Conservation (phyloP, 2,797 vertebrate species). For the Moxostoma hubbsi region DNA sequence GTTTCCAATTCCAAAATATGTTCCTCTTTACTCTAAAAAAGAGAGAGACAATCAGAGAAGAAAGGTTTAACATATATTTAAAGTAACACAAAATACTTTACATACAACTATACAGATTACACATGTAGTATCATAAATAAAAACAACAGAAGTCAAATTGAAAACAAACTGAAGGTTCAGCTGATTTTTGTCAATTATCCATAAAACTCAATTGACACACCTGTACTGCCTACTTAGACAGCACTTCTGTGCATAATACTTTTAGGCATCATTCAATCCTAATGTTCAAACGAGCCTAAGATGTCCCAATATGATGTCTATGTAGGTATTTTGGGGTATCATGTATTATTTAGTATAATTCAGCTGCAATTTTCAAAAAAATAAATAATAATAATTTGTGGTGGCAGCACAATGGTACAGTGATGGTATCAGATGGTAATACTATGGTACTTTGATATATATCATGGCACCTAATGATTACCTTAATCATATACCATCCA, state of each 20-base stretch:
- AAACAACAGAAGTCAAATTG: neutral
- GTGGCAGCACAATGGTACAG: no score
- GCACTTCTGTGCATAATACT: neutral
- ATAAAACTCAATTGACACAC: neutral
- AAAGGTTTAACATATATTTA: neutral
- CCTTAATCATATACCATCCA: no score
- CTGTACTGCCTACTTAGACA: neutral
- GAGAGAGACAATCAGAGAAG: neutral
- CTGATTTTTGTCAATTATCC: neutral
- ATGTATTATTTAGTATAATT: no score
- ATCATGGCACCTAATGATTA: no score
- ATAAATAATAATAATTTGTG: no score
- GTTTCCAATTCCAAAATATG: constrained; percentile 84
- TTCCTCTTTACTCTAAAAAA: constrained; percentile 84
- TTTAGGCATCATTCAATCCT: neutral
- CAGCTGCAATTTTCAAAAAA: no score
- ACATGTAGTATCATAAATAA: neutral
- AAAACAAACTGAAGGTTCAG: neutral
- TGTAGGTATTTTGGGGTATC: no score
- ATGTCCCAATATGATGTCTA: neutral
- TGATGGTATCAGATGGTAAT: no score
- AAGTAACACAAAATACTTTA: no score
- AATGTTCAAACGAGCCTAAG: neutral
- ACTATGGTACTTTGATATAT: no score
- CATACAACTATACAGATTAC: neutral